phyloP scores from a whole-genome alignment of 2,888 invertebrate species.

The Parnassius orleans region DNA sequence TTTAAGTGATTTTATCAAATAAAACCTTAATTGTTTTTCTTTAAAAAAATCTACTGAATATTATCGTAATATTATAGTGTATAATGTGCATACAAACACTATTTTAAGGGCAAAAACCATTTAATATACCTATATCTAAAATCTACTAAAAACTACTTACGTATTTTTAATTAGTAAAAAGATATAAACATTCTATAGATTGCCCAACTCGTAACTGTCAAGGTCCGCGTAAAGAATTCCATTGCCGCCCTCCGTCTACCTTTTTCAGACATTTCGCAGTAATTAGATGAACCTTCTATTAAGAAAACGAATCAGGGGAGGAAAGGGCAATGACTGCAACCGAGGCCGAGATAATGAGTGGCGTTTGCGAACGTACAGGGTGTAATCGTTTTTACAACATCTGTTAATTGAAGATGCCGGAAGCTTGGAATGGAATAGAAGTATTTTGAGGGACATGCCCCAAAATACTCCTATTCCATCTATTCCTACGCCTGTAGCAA shows the following conservation, averaged over 20 bases:
- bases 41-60: too few relatives aligned
- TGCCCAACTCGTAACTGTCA: background rate
- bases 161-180: too few relatives aligned
- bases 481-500: background rate
- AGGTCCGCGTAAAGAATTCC: background rate
- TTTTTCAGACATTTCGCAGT: background rate
- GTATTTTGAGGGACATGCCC: background rate
- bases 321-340: background rate
- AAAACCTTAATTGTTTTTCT: too few relatives aligned
- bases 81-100: too few relatives aligned
- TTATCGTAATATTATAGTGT: too few relatives aligned
- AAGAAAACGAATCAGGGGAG: background rate
- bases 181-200: too few relatives aligned
- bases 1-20: too few relatives aligned
- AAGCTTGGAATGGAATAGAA: background rate
- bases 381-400: background rate
- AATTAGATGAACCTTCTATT: background rate
- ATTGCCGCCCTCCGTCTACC: background rate
- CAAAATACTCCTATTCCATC: too few relatives aligned
- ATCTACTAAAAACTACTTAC: too few relatives aligned
- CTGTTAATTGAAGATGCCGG: slow-evolving; percentile 1
- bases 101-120: too few relatives aligned
- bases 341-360: background rate
- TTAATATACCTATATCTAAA: too few relatives aligned
- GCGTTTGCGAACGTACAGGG: background rate